Evolutionary conservation across 2,797 vertebrate genomes (phyloP), one percentile per base, ranked within the genome.

Genomic region (Mus caroli): DNA sequence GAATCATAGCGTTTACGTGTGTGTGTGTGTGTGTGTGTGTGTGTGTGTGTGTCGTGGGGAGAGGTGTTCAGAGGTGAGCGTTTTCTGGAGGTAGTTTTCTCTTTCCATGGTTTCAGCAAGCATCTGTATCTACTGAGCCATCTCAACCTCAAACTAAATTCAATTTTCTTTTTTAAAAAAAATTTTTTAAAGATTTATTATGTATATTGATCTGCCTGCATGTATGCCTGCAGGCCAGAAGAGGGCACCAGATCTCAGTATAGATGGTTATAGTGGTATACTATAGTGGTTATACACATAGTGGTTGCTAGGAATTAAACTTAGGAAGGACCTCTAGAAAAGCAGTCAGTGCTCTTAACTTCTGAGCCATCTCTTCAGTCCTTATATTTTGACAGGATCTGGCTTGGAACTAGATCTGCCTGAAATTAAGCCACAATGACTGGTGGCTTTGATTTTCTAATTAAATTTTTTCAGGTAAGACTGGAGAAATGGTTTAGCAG

Each of bases 381-480:
- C n/a, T 71, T 71, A 71, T 20, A 9, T 17, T 15, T 6, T 82
- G 56, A 43, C 15, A 40, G n/a, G 8, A 37, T 43, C 56, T 83
- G 58, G 37, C 37, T 10, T 62, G 0, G 58, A 83, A 83, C 37
- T 84, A 62, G 9, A 31, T 62, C 58, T 31, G 37, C 37, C 56
- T 83, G 37, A 37, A 28, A 83, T 83, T 43, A 62, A 80, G 56
- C n/a, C 37, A 90, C 34, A 88, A 8, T 79, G n/a, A 40, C 79
- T 77, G 87, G 71, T 95, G 79, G 79, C 56, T 87, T 67, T 94
- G 76, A 94, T 84, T 82, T 54, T 83, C 54, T 83, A 56, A 76
- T 87, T 82, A 95, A 85, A 89, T 87, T 50, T 17, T 93, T 96
- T 95, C 69, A 26, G 2, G 40, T 0, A 69, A 4, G 58, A 20